Evolutionary conservation across 1,140 invertebrate genomes (phyloP).

Genomic region (Sarcophaga peregrina): DNA sequence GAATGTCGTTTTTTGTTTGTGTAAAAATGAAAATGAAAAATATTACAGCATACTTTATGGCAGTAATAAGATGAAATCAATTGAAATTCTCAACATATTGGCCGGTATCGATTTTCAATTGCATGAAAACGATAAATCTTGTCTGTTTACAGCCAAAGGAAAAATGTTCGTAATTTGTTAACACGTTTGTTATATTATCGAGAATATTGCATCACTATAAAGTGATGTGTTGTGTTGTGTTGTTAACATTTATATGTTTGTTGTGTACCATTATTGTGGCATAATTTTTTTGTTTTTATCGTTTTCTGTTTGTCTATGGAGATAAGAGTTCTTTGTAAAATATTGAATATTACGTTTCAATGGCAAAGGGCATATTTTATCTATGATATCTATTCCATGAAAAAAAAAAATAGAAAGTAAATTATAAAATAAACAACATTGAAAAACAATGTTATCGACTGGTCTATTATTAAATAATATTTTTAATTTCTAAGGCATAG

Average conservation of each 20-base stretch:
- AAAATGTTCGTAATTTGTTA: background rate
- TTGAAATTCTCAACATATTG: background rate
- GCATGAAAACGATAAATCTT: background rate
- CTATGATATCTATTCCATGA: too few relatives aligned
- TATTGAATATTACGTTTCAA: too few relatives aligned
- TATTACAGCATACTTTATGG: constrained; percentile 3
- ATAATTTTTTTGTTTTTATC: background rate
- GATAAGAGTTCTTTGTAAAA: background rate
- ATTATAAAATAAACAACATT: too few relatives aligned
- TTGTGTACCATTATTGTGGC: too few relatives aligned
- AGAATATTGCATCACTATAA: background rate
- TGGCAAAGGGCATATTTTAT: background rate
- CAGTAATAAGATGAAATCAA: background rate
- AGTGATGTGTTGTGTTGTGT: background rate
- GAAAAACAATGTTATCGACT: too few relatives aligned
- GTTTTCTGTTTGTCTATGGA: background rate
- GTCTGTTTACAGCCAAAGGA: background rate
- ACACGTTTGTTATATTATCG: background rate
- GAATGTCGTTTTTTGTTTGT: background rate
- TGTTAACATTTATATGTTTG: background rate
- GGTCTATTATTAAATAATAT: too few relatives aligned
- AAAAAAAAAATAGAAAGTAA: too few relatives aligned
- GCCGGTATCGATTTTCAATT: background rate
- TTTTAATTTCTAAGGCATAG: too few relatives aligned
- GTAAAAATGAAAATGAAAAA: constrained; percentile 1